Conservation (phyloP, 1,140 invertebrate species). For the Pygmarrhopalites habei region DNA sequence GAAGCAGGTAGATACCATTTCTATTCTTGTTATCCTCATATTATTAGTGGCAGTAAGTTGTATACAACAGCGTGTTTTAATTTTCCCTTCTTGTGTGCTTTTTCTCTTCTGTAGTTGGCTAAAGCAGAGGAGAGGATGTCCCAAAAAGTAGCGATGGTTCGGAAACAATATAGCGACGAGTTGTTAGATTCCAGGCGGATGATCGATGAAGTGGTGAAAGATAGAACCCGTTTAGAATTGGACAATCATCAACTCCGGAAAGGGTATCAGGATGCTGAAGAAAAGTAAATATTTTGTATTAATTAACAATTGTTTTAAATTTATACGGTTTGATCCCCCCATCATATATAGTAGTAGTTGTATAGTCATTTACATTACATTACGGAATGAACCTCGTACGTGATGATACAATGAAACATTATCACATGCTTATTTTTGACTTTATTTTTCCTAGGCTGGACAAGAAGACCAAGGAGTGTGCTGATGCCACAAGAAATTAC, state of each 20-base stretch:
- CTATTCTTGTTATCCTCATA: too few relatives aligned
- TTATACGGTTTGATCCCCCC: too few relatives aligned
- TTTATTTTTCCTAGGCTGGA: constrained; percentile 64
- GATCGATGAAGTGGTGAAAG: constrained; percentile 79
- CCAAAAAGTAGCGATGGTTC: constrained; percentile 79
- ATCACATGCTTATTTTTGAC: too few relatives aligned
- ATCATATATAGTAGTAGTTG: too few relatives aligned
- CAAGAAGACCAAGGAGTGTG: constrained; percentile 73
- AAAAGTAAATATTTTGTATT: constrained; percentile 66
- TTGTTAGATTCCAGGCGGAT: constrained; percentile 74
- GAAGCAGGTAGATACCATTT: constrained; percentile 73
- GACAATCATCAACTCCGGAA: constrained; percentile 73
- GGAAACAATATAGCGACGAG: constrained; percentile 86
- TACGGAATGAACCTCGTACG: too few relatives aligned
- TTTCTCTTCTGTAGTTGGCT: constrained; percentile 40
- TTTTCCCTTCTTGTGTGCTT: too few relatives aligned
- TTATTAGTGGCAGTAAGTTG: too few relatives aligned
- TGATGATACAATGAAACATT: too few relatives aligned
- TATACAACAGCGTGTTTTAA: too few relatives aligned
- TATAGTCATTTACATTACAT: too few relatives aligned
- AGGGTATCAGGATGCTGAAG: constrained; percentile 74
- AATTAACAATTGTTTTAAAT: too few relatives aligned
- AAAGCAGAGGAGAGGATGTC: constrained; percentile 62
- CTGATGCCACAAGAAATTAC: constrained; percentile 60
- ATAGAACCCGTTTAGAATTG: constrained; percentile 84